Evolutionary conservation across 2,888 invertebrate genomes (phyloP), one percentile per base, ranked within the genome.

Genomic region (Drosophila borborema): DNA sequence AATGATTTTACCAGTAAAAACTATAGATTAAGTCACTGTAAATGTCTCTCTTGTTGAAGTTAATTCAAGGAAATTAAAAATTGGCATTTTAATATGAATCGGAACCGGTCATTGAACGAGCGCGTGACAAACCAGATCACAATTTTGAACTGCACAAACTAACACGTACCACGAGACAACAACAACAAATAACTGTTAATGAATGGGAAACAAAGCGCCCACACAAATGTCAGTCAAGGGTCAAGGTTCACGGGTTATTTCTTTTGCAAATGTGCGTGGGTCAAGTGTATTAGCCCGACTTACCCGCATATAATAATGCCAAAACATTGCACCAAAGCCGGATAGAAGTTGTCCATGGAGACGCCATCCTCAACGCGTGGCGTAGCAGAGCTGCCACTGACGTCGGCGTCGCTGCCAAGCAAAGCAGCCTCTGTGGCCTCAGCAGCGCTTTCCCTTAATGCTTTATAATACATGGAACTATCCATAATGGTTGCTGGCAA

Each of bases 301-400:
- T 94, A 98, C 97, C 98, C 98, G 92, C 97, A 97, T 83, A 98
- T 93, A 89, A 98, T 98, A 61, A 98, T 96, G 49, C 96, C 97
- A 93, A 99, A 99, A 92, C 98, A 98, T 94, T 98, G 97, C 76
- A 97, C 95, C 72, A 99, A 93, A 12, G 98, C 98, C 71, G 98
- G 97, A 93, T 98, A 98, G 40, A 99, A 95, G 91, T 98, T 97
- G 88, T 97, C 96, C 89, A 96, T 95, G 36, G 93, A 92, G 45
- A 93, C 92, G 61, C 86, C 81, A 73, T 91, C 89, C 31, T 90
- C 91, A 34, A 67, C 70, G 53, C 62, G 74, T 62, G 64, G 67
- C 46, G 65, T 58, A n/a, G 64, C 72, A 28, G 59, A 31, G 74
- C 53, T 48, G 66, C 43, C 43, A 64, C 45, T 23, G 69, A 67